Evolutionary conservation across 2,888 invertebrate species (phyloP).

Genomic region (Zaprionus lineosus): DNA sequence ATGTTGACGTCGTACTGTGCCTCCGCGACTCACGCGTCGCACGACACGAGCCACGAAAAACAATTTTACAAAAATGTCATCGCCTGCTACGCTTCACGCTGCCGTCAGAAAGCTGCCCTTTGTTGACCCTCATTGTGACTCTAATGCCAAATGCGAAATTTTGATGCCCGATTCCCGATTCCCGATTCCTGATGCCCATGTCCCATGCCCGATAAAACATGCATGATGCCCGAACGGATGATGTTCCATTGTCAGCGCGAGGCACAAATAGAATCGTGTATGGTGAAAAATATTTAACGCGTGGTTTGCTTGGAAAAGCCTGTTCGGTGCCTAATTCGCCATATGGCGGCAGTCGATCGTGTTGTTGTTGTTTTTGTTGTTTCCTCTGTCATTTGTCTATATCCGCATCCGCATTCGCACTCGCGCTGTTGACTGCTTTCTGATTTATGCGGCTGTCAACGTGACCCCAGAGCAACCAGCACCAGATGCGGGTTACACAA

Average conservation of each 20-base stretch:
- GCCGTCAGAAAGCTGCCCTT: not conserved
- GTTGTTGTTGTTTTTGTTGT: no score
- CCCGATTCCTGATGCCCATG: conserved; percentile 4
- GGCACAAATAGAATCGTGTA: conserved; percentile 42
- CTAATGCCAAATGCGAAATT: conserved; percentile 4
- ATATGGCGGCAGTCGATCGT: conserved; percentile 31
- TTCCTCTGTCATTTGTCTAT: conserved; percentile 14
- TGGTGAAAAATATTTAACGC: conserved; percentile 57
- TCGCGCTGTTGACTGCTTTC: conserved; percentile 37
- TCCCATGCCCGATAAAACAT: no score
- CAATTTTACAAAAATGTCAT: conserved; percentile 41
- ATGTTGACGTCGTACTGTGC: no score
- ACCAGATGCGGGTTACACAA: conserved; percentile 33
- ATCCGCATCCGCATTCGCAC: conserved; percentile 25
- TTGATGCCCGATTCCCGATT: conserved; percentile 15
- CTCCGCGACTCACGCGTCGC: conserved; percentile 2
- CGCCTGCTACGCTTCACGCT: not conserved
- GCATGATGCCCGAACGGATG: no score
- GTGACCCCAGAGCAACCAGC: conserved; percentile 17
- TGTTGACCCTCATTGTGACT: conserved; percentile 4
- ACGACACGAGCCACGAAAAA: conserved; percentile 22
- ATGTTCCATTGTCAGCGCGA: conserved; percentile 26
- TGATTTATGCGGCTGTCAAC: conserved; percentile 72
- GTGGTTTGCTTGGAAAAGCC: conserved; percentile 56
- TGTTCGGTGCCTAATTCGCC: conserved; percentile 29